A percentile compares a stretch with the other conserved stretches of the same genome.
Evolutionary conservation across 2,888 invertebrate species (phyloP).

Genomic region (Apantesis nais): DNA sequence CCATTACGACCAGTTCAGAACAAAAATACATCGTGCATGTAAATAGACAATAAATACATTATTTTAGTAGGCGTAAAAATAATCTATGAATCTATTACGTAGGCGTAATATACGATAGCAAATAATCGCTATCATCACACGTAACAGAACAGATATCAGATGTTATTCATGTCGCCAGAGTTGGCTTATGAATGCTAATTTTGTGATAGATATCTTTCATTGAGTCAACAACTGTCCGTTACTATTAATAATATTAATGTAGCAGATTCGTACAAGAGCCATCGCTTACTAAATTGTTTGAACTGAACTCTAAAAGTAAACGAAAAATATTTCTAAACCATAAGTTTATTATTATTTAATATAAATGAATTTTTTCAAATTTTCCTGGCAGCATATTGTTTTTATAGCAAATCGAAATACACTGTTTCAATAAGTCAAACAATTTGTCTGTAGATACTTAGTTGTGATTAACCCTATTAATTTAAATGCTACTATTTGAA

Average conservation of each 20-base stretch:
- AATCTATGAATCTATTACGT: constrained; percentile 21
- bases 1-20: not conserved
- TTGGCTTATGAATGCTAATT: constrained; percentile 81
- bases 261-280: constrained; percentile 45
- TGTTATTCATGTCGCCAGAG: constrained; percentile 80
- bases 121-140: constrained; percentile 53
- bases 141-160: constrained; percentile 63
- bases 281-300: not conserved
- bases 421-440: constrained; percentile 11
- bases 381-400: not conserved
- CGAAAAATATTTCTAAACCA: not conserved
- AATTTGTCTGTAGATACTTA: constrained; percentile 14
- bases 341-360: not conserved
- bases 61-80: constrained; percentile 35
- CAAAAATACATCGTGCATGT: constrained; percentile 3
- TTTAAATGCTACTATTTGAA: constrained; percentile 14
- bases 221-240: constrained; percentile 67
- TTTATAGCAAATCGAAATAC: constrained; percentile 10
- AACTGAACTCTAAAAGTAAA: not conserved
- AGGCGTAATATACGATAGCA: constrained; percentile 36
- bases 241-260: constrained; percentile 54
- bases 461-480: constrained; percentile 12
- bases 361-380: not conserved
- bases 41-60: constrained; percentile 9
- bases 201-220: constrained; percentile 76